Conservation (phyloP, 2,888 invertebrate genomes). For the Gymnoscelis rufifasciata region DNA sequence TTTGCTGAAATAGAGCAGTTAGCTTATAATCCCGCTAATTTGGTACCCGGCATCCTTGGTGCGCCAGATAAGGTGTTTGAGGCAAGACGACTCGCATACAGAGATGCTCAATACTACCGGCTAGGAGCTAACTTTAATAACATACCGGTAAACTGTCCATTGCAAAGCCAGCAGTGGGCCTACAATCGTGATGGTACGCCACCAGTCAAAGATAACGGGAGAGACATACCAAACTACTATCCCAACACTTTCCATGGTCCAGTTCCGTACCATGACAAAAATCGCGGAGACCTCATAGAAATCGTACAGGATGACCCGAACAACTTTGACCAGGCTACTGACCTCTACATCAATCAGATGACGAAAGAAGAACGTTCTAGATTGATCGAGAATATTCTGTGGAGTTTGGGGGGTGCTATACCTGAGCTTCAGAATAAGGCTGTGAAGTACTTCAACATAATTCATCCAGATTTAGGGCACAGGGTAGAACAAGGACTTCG, state of each 20-base stretch:
- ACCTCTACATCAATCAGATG: slow-evolving; percentile 87
- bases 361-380: slow-evolving; percentile 85
- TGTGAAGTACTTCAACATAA: slow-evolving; percentile 87
- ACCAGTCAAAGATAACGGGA: slow-evolving; percentile 87
- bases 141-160: slow-evolving; percentile 96
- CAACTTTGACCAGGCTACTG: slow-evolving; percentile 89
- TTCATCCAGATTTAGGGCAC: slow-evolving; percentile 87
- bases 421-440: slow-evolving; percentile 74
- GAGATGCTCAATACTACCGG: slow-evolving; percentile 90
- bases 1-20: slow-evolving; percentile 95
- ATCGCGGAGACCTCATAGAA: slow-evolving; percentile 72
- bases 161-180: slow-evolving; percentile 80
- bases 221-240: slow-evolving; percentile 93
- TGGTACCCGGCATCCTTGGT: slow-evolving; percentile 93
- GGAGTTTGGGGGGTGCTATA: slow-evolving; percentile 86
- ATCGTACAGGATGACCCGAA: slow-evolving; percentile 85
- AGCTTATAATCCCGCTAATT: slow-evolving; percentile 91
- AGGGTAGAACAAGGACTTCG: slow-evolving; percentile 43
- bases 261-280: slow-evolving; percentile 80
- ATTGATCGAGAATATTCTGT: slow-evolving; percentile 88
- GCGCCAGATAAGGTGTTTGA: slow-evolving; percentile 94
- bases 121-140: slow-evolving; percentile 93
- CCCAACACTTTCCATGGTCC: slow-evolving; percentile 96
- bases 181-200: slow-evolving; percentile 93
- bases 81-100: slow-evolving; percentile 89